A percentile compares a stretch with the other conserved stretches of the same genome.
phyloP scores from a whole-genome alignment of 2,113 vertebrate genomes.

The Apteryx owenii region DNA sequence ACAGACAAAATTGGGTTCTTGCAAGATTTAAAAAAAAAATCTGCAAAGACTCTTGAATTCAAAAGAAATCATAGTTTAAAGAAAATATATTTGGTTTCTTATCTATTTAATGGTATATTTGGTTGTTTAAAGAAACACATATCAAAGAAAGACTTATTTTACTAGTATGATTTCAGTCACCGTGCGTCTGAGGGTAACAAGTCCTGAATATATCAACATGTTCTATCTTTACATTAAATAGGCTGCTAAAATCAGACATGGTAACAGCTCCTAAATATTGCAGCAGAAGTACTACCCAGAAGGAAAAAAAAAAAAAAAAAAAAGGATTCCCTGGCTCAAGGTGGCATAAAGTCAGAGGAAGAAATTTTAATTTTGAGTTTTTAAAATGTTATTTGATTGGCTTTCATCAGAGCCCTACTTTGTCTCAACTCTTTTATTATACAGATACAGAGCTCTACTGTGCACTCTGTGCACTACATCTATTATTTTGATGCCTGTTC shows the following conservation, averaged over 20 bases:
- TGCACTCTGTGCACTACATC: not conserved
- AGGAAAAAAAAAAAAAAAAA: not conserved
- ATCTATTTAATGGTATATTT: not conserved
- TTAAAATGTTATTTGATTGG: not conserved
- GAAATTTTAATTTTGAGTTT: not conserved
- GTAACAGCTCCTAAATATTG: not conserved
- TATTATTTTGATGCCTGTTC: not conserved
- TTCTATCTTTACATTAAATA: not conserved
- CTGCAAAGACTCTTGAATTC: not conserved
- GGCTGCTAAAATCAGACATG: not conserved
- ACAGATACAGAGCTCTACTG: not conserved
- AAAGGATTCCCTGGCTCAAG: not conserved
- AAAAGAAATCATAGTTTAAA: not conserved
- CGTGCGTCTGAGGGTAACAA: not conserved
- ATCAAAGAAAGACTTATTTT: slow-evolving; percentile 1
- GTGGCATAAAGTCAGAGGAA: not conserved
- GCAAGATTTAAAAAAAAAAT: not conserved
- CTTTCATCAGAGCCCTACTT: not conserved
- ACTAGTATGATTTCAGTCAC: not conserved
- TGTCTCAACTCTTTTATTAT: not conserved
- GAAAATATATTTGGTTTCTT: not conserved
- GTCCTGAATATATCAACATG: not conserved
- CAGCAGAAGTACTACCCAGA: not conserved
- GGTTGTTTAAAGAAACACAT: not conserved
- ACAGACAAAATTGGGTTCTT: fast-evolving